phyloP scores from a whole-genome alignment of 2,888 invertebrate species.

The Drosophila formosana region DNA sequence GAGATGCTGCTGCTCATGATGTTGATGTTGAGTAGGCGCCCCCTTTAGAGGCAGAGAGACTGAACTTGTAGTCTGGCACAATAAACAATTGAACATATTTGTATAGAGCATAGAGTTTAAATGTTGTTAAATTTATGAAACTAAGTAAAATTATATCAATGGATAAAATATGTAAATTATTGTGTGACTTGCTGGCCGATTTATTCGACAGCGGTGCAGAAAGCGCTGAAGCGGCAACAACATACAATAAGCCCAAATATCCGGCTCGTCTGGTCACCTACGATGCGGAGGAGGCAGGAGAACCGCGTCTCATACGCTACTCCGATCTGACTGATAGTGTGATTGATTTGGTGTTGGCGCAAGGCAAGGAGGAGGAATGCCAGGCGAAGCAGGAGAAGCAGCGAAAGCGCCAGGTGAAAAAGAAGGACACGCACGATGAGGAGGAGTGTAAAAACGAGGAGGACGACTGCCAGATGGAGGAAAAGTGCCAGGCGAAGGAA shows the following conservation, averaged over 20 bases:
- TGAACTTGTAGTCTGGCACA: slow-evolving; percentile 11
- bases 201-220: neutral
- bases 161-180: slow-evolving; percentile 35
- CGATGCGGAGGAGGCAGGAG: slow-evolving; percentile 54
- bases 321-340: slow-evolving; percentile 39
- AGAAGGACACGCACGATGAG: neutral
- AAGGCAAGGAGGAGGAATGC: neutral
- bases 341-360: neutral
- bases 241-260: slow-evolving; percentile 50
- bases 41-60: neutral
- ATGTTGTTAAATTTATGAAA: slow-evolving; percentile 15
- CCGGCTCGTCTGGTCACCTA: slow-evolving; percentile 59
- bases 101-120: neutral
- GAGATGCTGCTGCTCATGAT: neutral
- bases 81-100: slow-evolving; percentile 34
- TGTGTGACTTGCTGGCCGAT: slow-evolving; percentile 15
- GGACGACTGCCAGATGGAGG: neutral
- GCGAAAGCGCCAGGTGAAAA: too few relatives aligned
- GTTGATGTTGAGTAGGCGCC: slow-evolving; percentile 55
- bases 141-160: slow-evolving; percentile 23
- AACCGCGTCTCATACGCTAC: slow-evolving; percentile 51
- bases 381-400: neutral
- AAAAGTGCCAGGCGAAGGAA: neutral
- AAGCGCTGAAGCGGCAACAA: neutral
- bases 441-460: too few relatives aligned